Evolutionary conservation across 2,113 vertebrate species (phyloP).

Genomic region (Alouatta palliata): DNA sequence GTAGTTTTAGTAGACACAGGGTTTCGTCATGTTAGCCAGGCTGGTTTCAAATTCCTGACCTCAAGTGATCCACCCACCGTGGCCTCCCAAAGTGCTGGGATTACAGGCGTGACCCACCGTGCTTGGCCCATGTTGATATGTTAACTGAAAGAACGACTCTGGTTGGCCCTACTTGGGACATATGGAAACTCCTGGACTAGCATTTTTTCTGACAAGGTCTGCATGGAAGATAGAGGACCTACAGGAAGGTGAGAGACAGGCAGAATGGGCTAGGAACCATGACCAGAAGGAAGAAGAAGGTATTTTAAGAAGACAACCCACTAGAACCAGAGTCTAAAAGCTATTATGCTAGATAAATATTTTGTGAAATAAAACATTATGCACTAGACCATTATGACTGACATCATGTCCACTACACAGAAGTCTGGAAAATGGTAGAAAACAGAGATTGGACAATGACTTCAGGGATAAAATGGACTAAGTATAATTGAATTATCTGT

Average conservation of each 20-base stretch:
- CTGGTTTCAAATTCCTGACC: no score
- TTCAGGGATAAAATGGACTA: neutral
- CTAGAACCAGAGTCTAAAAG: neutral
- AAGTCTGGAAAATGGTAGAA: constrained; percentile 46
- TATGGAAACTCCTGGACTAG: neutral
- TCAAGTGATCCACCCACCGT: no score
- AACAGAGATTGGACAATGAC: neutral
- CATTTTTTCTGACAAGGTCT: neutral
- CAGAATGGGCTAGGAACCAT: neutral
- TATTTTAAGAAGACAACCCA: neutral
- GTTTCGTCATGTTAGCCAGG: no score
- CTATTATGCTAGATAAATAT: neutral
- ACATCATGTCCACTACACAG: neutral
- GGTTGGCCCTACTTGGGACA: neutral
- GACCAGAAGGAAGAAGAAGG: neutral
- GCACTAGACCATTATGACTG: neutral
- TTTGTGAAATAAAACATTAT: neutral
- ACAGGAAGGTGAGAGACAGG: neutral
- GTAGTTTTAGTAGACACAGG: no score
- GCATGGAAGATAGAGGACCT: neutral
- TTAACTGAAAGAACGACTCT: neutral
- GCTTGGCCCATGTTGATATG: neutral
- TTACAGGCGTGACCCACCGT: no score
- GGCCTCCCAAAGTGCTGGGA: no score
- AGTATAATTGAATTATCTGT: neutral